Evolutionary conservation across 2,888 invertebrate genomes (phyloP).

Genomic region (Limnephilus auricula): DNA sequence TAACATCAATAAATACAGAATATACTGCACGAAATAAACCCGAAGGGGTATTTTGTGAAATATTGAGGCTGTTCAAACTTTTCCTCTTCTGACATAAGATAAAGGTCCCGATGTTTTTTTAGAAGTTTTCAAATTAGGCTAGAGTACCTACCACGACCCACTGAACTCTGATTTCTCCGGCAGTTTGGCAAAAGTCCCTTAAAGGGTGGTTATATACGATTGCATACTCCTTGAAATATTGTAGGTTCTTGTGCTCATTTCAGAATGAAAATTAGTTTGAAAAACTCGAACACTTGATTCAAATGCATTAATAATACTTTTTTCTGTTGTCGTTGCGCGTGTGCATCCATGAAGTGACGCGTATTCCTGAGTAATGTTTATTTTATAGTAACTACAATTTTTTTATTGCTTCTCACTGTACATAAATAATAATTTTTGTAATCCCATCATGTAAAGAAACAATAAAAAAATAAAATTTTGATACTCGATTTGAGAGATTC

Average conservation of each 20-base stretch:
- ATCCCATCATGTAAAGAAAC: too few relatives aligned
- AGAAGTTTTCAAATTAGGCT: slow-evolving; percentile 32
- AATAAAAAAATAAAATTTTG: too few relatives aligned
- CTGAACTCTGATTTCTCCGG: neutral
- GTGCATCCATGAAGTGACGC: too few relatives aligned
- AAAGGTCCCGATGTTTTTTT: slow-evolving; percentile 22
- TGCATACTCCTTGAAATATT: neutral
- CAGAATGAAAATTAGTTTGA: neutral
- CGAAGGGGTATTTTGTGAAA: neutral
- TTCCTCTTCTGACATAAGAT: slow-evolving; percentile 27
- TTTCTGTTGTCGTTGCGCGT: too few relatives aligned
- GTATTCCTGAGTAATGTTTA: too few relatives aligned
- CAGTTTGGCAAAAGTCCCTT: neutral
- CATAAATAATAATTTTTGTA: too few relatives aligned
- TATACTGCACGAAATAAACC: neutral
- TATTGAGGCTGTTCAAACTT: slow-evolving; percentile 35
- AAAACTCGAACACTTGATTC: too few relatives aligned
- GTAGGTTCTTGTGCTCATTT: neutral
- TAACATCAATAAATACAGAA: neutral
- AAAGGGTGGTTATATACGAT: neutral
- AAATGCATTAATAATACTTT: too few relatives aligned
- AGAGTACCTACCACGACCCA: neutral
- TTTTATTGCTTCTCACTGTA: too few relatives aligned
- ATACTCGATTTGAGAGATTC: neutral
- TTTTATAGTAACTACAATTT: too few relatives aligned